Base-by-base conservation (phyloP, 2,797 vertebrate species). In the Artibeus lituratus region DNA sequence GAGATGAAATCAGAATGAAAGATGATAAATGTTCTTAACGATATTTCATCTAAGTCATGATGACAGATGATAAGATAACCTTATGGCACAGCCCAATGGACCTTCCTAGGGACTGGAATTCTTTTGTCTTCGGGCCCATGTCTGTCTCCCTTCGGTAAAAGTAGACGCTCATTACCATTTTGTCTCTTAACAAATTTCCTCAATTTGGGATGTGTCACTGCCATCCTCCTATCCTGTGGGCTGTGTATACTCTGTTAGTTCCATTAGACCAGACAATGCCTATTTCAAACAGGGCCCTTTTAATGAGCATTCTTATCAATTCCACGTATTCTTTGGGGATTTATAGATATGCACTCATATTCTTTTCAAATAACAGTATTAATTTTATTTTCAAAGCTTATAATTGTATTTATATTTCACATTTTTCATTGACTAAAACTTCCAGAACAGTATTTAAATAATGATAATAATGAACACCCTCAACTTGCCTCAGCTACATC, bases 1-100 rank as follows among this genome's bases (percentile, higher is more conserved):
- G 32, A 73, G 39, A 84, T 90, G 35, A 51, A 87, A 88, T 85
- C 73, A 90, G 8, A 90, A 88, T 87, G 32, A 94, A 90, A 84
- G 42, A 51, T 82, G 47, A 62, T n/a, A 87, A 67, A 77, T 62
- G 16, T 77, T 74, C 81, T 74, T 88, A 65, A 83, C 14, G 73
- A 42, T 39, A 89, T 82, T 85, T 96, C 53, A 96, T 73, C 49
- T 57, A 51, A 42, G 12, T 47, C 42, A 94, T 96, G 35, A 69
- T 73, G 37, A 85, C 94, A 84, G 39, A 84, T 87, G 47, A 81
- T 57, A 94, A 96, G 74, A 80, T 80, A 87, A 94, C 14, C 59
- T 39, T 59, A 85, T 26, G 82, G 44, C 12, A 32, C 19, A 96
- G 72, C 53, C 67, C 65, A 76, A 35, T 7, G 92, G 67, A 88